Conservation (phyloP, 1,140 invertebrate genomes). For the Zaprionus inermis region DNA sequence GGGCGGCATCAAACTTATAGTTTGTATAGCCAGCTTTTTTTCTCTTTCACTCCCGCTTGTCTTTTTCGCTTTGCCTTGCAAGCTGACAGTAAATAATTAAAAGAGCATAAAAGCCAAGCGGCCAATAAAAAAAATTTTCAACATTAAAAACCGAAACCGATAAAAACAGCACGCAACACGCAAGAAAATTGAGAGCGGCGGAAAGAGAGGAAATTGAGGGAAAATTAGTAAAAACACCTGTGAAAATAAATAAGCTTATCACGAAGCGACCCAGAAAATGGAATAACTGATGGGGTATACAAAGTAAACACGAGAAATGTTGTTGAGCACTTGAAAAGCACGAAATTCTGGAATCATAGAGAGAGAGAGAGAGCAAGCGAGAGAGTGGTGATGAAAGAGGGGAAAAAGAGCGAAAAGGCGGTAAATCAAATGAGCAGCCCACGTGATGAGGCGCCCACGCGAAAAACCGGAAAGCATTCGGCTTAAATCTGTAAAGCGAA, state of each 20-base stretch:
- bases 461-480: constrained; percentile 48
- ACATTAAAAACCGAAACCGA: constrained; percentile 38
- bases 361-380: background rate
- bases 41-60: background rate
- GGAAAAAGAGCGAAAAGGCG: constrained; percentile 19
- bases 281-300: constrained; percentile 19
- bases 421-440: constrained; percentile 60
- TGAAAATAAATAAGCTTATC: constrained; percentile 73
- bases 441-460: constrained; percentile 54
- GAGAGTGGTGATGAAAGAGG: too few relatives aligned
- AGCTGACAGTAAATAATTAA: constrained; percentile 53
- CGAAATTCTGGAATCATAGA: constrained; percentile 4
- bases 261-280: constrained; percentile 52
- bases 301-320: constrained; percentile 46
- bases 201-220: constrained; percentile 27
- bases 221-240: constrained; percentile 66
- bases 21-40: background rate
- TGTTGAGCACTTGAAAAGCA: constrained; percentile 25
- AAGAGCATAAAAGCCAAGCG: constrained; percentile 35
- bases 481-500: constrained; percentile 51
- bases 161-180: constrained; percentile 9
- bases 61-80: background rate
- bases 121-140: constrained; percentile 51
- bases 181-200: constrained; percentile 27
- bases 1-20: constrained; percentile 11